These are phyloP conservation scores for Potamarius usumacintae DNA, from an alignment of 2,113 vertebrate genomes.

Conservation along the genomic window DNA sequence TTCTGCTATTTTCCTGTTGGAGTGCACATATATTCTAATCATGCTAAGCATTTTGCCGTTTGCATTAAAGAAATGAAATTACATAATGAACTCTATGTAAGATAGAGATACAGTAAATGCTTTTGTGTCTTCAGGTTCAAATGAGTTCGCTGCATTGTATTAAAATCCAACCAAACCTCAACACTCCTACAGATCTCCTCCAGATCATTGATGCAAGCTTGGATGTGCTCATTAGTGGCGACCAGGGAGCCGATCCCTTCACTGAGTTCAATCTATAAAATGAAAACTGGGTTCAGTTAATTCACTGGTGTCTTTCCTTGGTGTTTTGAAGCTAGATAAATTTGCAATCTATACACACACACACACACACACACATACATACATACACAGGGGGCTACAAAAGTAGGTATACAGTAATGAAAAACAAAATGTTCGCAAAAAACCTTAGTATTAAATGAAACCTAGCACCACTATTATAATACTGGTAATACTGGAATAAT, in stretches of 20 bases:
- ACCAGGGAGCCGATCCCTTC: slow-evolving; percentile 65
- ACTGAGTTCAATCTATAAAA: slow-evolving; percentile 68
- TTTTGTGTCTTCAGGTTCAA: not conserved
- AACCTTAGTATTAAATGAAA: no score
- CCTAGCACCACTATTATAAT: no score
- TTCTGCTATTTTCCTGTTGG: slow-evolving; percentile 68
- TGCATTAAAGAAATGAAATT: not conserved
- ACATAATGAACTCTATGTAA: slow-evolving; percentile 1
- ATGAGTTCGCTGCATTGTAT: not conserved
- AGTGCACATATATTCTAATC: not conserved
- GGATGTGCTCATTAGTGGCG: slow-evolving; percentile 62
- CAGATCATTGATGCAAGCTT: slow-evolving; percentile 65
- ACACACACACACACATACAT: no score
- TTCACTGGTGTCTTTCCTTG: not conserved
- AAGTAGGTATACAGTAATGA: no score
- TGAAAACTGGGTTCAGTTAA: not conserved
- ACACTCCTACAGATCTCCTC: slow-evolving; percentile 67
- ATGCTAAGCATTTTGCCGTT: not conserved
- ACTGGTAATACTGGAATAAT: no score
- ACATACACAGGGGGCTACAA: no score
- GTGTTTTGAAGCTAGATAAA: not conserved
- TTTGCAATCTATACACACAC: not conserved
- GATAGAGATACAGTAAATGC: not conserved
- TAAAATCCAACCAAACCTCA: slow-evolving; percentile 64
- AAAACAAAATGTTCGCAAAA: no score